Evolutionary conservation across 2,797 vertebrate species (phyloP).

Genomic region (Rhabdomys pumilio): DNA sequence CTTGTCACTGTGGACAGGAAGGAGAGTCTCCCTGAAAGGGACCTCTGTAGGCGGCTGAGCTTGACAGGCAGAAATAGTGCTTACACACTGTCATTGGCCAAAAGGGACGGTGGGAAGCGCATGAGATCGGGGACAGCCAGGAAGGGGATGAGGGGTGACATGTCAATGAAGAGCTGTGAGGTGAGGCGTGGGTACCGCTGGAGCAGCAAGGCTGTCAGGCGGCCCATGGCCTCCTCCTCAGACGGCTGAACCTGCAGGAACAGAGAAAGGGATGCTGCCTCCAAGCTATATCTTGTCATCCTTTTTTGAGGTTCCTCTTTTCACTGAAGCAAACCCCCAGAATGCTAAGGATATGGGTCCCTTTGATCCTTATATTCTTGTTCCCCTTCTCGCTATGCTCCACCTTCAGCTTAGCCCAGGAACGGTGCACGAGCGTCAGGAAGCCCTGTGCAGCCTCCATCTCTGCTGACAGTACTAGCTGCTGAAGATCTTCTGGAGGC

Average conservation of each 20-base stretch:
- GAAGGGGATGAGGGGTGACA: slow-evolving; percentile 96
- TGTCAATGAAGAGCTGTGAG: slow-evolving; percentile 94
- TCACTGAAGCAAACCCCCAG: not conserved
- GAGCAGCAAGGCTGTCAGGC: slow-evolving; percentile 94
- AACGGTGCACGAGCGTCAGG: slow-evolving; percentile 93
- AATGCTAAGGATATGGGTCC: not conserved
- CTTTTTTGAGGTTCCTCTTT: not conserved
- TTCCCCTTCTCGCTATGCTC: not conserved
- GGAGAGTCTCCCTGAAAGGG: slow-evolving; percentile 13
- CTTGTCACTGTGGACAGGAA: not conserved
- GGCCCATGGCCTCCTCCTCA: slow-evolving; percentile 93
- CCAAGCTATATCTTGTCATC: not conserved
- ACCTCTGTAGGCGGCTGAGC: not conserved
- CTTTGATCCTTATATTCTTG: not conserved
- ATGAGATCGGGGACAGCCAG: slow-evolving; percentile 95
- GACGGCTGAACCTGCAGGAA: slow-evolving; percentile 90
- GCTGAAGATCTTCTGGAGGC: slow-evolving; percentile 93
- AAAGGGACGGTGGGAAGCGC: slow-evolving; percentile 93
- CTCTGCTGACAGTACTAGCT: slow-evolving; percentile 93
- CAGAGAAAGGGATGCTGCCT: not conserved
- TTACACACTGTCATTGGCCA: slow-evolving; percentile 96
- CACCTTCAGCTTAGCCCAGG: slow-evolving; percentile 93
- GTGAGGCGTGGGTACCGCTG: slow-evolving; percentile 93
- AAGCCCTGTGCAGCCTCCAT: slow-evolving; percentile 93
- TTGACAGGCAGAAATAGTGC: slow-evolving; percentile 65